Evolutionary conservation across 2,888 invertebrate species (phyloP).

Genomic region (Cyrtodaria siliqua): DNA sequence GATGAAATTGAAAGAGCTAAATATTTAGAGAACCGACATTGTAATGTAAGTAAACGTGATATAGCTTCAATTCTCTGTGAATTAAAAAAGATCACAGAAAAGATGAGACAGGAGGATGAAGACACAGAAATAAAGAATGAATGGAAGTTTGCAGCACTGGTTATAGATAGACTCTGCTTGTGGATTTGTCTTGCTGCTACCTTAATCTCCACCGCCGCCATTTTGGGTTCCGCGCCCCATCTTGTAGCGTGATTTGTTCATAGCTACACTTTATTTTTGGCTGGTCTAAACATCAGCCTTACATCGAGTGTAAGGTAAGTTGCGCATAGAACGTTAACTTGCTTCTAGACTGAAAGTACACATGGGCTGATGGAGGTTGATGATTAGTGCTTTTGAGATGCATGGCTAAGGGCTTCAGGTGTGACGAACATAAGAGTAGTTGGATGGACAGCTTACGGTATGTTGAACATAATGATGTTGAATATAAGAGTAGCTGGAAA

Average conservation of each 20-base stretch:
- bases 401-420: too few relatives aligned
- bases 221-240: constrained; percentile 83
- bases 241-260: constrained; percentile 67
- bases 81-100: constrained; percentile 96
- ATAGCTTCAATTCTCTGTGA: constrained; percentile 98
- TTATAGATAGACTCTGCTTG: constrained; percentile 98
- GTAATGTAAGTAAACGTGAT: constrained; percentile 88
- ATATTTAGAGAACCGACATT: constrained; percentile 14
- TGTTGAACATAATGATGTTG: too few relatives aligned
- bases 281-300: too few relatives aligned
- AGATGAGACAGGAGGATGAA: constrained; percentile 97
- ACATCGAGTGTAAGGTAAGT: too few relatives aligned
- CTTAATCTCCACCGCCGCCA: constrained; percentile 91
- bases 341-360: too few relatives aligned
- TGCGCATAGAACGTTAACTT: too few relatives aligned
- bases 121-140: constrained; percentile 97
- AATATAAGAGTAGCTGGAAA: too few relatives aligned
- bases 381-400: too few relatives aligned
- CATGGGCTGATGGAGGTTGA: too few relatives aligned
- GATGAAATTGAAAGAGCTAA: constrained; percentile 32
- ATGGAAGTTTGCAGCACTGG: constrained; percentile 99
- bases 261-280: too few relatives aligned
- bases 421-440: too few relatives aligned
- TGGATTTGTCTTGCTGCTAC: constrained; percentile 92
- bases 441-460: too few relatives aligned